Base-by-base conservation (phyloP, 2,113 vertebrate genomes). In the Ramphastos sulfuratus region DNA sequence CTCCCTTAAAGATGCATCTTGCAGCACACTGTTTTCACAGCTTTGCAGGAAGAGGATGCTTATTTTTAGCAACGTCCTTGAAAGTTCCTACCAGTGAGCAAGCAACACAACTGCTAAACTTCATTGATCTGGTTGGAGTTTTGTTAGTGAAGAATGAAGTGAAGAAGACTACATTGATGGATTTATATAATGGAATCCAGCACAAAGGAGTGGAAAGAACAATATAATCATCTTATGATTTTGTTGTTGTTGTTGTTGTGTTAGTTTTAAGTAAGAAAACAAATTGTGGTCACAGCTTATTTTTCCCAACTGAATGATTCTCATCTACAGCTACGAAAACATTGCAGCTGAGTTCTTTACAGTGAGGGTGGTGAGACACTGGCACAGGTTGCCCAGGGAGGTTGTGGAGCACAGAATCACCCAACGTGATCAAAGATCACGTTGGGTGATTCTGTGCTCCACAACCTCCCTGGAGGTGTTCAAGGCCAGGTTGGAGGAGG, bases 11-110 rank as follows among this genome's bases (percentile, higher is more conserved):
- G 95, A 94, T 93, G 67, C 66, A 89, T 94, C 96, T 96, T 94
- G 93, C 78, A 95, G 79, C 50, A 52, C 12, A 42, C 89, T 4
- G 6, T 91, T 48, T 95, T 97, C 91, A 89, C 85, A 94, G 76
- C 85, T 64, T 52, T 54, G 55, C 90, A 96, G 91, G 96, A 96
- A 95, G 80, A 95, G 90, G 56, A 91, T 92, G 76, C 74, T 95
- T 97, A 97, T 97, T 98, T 97, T 97, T 96, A 96, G 95, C 92
- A 82, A 92, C 86, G 96, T 90, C 93, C 94, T 95, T 97, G 85
- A 92, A 63, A 30, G 21, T 77, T 95, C 95, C 75, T 85, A 94
- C 59, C 90, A 87, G 76, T 56, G 71, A 48, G 50, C 81, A 81
- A 94, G 82, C 20, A 35, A 24, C 59, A 54, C 56, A 65, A 58